These are phyloP conservation scores for Tetragonula carbonaria DNA, from an alignment of 2,888 invertebrate species.

Conservation along the genomic window DNA sequence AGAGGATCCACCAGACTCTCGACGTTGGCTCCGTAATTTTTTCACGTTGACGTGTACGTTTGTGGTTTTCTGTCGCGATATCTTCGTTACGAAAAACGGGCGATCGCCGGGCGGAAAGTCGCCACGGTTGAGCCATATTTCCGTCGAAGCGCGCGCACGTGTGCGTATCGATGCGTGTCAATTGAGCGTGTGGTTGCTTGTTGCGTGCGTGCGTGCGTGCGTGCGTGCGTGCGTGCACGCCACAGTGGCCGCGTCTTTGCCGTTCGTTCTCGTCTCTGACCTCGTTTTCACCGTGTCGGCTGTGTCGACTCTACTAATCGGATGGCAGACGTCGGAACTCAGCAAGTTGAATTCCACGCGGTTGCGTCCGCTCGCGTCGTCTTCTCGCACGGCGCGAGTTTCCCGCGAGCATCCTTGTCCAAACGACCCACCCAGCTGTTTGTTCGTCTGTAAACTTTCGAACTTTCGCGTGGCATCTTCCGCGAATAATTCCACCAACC, in stretches of 20 bases:
- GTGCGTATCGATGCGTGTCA: background rate
- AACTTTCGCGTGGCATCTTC: background rate
- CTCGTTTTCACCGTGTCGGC: conserved; percentile 56
- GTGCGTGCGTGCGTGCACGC: background rate
- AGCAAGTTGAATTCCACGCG: conserved; percentile 49
- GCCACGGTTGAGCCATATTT: conserved; percentile 40
- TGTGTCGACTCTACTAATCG: conserved; percentile 54
- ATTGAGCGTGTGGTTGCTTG: background rate
- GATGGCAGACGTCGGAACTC: conserved; percentile 55
- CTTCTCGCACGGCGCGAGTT: background rate
- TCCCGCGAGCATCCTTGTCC: background rate
- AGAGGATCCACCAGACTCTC: background rate
- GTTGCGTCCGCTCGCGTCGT: conserved; percentile 9
- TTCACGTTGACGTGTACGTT: background rate
- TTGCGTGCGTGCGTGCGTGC: background rate
- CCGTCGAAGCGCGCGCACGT: conserved; percentile 36
- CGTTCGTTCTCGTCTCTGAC: conserved; percentile 64
- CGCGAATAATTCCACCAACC: background rate
- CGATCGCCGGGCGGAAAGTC: conserved; percentile 43
- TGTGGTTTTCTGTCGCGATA: background rate
- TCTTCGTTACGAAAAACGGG: conserved; percentile 25
- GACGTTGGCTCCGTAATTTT: background rate
- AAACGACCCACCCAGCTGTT: background rate
- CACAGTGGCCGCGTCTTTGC: conserved; percentile 44
- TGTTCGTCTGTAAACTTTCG: background rate